Base-by-base conservation (phyloP, 2,113 vertebrate species). In the Lycocorax pyrrhopterus region DNA sequence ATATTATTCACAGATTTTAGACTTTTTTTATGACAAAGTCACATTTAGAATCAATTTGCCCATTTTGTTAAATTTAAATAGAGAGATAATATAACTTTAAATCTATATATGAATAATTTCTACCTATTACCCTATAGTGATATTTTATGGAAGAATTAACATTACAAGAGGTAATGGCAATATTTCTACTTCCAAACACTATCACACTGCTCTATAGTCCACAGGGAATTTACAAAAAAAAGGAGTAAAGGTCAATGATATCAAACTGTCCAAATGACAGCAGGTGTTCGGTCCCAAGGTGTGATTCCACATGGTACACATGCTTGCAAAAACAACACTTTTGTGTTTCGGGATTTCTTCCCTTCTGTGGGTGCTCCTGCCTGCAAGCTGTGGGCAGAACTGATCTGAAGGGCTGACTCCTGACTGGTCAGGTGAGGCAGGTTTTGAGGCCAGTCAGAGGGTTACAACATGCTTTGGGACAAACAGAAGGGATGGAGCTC, bases 211-310 rank as follows among this genome's bases (percentile, higher is more conserved):
- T 43, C 33, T 47, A 3, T 3, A 74, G 16, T 35, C 27, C 46
- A 41, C 32, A 41, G 7, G n/a, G 16, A n/a, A 37, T 44, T 72
- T 16, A 26, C 4, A 6, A 59, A 47, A 52, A 32, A 69, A 75
- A 10, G 21, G 21, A 84, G 37, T 27, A 25, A 85, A 79, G 19
- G 43, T 25, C 55, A 69, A 7, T 46, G 62, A 74, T 16, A 41
- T 7, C 2, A 10, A 55, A 67, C 59, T 62, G 12, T 35, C 46
- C 9, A 16, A 46, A 75, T 41, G 37, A 2, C 0, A 0, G 12
- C 26, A 79, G 35, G 13, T 55, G 19, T 66, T 69, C 21, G 6
- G 23, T 25, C 35, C 32, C 60, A 30, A 55, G 27, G 29, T 52
- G 16, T 29, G 37, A 39, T 64, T 64, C 83, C 60, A 71, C 18